Evolutionary conservation across 2,888 invertebrate species (phyloP).

Genomic region (Tachina lurida): DNA sequence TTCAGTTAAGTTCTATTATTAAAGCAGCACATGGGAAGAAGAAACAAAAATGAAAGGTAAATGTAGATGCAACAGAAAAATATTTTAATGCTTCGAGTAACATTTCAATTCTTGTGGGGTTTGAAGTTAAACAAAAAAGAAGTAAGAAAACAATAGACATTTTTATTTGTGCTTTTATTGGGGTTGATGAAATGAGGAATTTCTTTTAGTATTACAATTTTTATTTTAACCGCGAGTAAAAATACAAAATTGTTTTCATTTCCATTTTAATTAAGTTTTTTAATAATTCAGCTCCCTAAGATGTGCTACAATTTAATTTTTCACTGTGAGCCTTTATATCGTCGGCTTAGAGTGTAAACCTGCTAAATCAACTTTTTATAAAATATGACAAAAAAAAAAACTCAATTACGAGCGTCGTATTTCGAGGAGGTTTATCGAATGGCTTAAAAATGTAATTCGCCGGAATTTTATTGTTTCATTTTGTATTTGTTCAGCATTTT

Average conservation of each 20-base stretch:
- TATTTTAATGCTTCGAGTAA: conserved; percentile 44
- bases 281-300: too few species aligned
- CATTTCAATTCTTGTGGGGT: conserved; percentile 47
- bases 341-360: too few species aligned
- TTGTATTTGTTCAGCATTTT: too few species aligned
- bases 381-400: too few species aligned
- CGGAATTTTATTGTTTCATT: too few species aligned
- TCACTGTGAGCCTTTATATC: too few species aligned
- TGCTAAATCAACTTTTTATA: too few species aligned
- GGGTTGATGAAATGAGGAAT: background rate
- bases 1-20: conserved; percentile 71
- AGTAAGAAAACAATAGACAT: background rate
- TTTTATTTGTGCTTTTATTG: background rate
- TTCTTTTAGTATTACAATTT: background rate
- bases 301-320: too few species aligned
- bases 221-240: background rate
- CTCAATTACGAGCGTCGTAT: too few species aligned
- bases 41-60: background rate
- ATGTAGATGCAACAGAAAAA: conserved; percentile 1
- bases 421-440: too few species aligned
- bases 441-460: too few species aligned
- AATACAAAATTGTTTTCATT: background rate
- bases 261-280: background rate
- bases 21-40: conserved; percentile 28
- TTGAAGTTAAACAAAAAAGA: background rate